A percentile compares a stretch with the other conserved stretches of the same genome.
phyloP scores from a whole-genome alignment of 1,140 invertebrate species.

The Apolygus lucorum region DNA sequence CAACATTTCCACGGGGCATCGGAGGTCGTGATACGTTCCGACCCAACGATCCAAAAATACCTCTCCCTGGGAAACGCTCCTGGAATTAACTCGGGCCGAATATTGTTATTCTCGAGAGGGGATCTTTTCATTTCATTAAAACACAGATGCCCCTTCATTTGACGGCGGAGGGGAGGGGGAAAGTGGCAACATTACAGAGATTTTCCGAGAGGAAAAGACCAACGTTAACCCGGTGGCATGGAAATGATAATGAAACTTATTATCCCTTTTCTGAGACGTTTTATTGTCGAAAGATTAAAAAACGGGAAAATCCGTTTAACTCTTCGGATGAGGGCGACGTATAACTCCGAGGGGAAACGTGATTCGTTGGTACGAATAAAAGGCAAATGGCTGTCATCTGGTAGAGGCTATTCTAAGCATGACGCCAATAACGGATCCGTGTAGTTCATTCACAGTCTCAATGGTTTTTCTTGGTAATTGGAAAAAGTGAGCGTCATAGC shows the following conservation, averaged over 20 bases:
- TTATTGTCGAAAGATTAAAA: not conserved
- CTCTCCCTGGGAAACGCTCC: not conserved
- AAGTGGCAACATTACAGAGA: not conserved
- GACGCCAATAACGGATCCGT: no score
- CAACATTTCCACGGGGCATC: not conserved
- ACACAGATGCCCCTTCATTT: not conserved
- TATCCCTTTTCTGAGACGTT: not conserved
- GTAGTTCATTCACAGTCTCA: no score
- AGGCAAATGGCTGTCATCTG: no score
- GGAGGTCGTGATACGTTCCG: not conserved
- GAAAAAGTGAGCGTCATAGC: no score
- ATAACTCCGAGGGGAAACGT: no score
- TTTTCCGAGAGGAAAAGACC: not conserved
- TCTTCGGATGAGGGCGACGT: not conserved
- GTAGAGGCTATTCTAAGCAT: no score
- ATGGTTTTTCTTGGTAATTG: no score
- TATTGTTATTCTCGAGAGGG: constrained; percentile 3
- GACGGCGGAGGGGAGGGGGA: not conserved
- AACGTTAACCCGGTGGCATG: not conserved
- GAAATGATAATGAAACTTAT: not conserved
- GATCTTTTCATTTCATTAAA: constrained; percentile 3
- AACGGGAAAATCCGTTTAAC: not conserved
- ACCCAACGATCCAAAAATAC: constrained; percentile 4
- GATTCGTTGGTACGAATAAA: no score
- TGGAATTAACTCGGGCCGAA: not conserved